Evolutionary conservation across 2,797 vertebrate species (phyloP).

Genomic region (Pipistrellus kuhlii): DNA sequence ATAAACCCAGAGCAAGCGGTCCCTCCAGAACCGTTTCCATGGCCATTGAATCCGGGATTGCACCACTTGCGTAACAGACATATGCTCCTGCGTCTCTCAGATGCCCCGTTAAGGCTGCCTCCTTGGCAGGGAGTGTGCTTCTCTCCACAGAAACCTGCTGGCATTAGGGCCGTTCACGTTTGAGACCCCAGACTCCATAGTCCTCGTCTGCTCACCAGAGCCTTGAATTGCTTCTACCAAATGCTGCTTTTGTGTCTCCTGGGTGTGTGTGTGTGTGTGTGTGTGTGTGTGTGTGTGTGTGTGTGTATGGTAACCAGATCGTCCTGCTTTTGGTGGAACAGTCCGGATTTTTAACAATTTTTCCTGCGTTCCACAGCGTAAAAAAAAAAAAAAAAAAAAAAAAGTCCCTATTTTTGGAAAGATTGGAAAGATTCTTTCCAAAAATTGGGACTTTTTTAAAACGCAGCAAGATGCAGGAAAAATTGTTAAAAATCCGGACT

Average conservation of each 20-base stretch:
- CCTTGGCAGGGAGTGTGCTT: not conserved
- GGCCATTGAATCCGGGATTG: not conserved
- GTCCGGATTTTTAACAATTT: too few relatives aligned
- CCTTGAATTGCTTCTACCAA: not conserved
- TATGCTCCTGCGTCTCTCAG: not conserved
- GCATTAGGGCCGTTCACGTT: accelerated
- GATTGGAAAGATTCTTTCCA: too few relatives aligned
- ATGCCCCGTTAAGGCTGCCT: not conserved
- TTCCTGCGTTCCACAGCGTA: too few relatives aligned
- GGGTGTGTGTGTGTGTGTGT: too few relatives aligned
- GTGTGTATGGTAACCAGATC: too few relatives aligned
- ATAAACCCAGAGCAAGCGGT: not conserved
- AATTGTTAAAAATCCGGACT: too few relatives aligned
- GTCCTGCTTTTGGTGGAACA: too few relatives aligned
- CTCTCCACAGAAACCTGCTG: not conserved
- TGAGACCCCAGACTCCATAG: not conserved
- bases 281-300: too few relatives aligned
- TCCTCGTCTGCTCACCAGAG: not conserved
- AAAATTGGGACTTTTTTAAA: too few relatives aligned
- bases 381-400: too few relatives aligned
- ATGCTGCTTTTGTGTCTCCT: not conserved
- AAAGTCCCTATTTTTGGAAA: too few relatives aligned
- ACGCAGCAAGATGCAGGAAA: too few relatives aligned
- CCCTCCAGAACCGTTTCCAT: not conserved
- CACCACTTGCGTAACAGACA: not conserved